Percentiles rank a stretch among this genome's conserved stretches.
Evolutionary conservation across 2,113 vertebrate species (phyloP).

Genomic region (Nothocercus nigrocapillus): DNA sequence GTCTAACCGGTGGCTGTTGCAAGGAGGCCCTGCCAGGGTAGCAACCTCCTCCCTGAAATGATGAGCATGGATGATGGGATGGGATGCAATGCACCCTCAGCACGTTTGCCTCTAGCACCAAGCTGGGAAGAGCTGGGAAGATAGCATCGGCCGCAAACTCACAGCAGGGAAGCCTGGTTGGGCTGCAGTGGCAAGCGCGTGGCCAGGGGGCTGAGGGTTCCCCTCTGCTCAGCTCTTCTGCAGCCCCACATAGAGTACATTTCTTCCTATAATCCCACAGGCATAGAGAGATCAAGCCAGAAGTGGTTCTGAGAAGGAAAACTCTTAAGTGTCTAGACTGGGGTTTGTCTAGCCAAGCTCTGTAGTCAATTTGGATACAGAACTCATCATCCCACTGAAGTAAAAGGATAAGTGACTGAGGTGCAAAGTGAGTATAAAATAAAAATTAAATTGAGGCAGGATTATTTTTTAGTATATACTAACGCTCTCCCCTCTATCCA

Average conservation of each 20-base stretch:
- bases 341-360: neutral
- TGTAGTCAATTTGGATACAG: neutral
- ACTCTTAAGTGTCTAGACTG: neutral
- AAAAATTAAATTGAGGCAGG: neutral
- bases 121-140: too few relatives aligned
- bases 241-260: accelerated
- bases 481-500: accelerated
- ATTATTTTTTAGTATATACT: neutral
- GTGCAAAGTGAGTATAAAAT: neutral
- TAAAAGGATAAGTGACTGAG: neutral
- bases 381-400: neutral
- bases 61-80: too few relatives aligned
- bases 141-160: accelerated
- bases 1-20: neutral
- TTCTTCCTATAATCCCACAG: neutral
- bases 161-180: accelerated
- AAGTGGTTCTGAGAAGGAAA: neutral
- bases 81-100: too few relatives aligned
- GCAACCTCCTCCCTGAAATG: neutral
- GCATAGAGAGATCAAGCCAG: neutral
- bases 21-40: neutral
- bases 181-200: too few relatives aligned
- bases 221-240: accelerated
- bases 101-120: neutral
- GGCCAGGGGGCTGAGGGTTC: neutral